These are phyloP conservation scores for Leptatherina wallacei DNA, from an alignment of 2,797 vertebrate species.

Conservation along the genomic window DNA sequence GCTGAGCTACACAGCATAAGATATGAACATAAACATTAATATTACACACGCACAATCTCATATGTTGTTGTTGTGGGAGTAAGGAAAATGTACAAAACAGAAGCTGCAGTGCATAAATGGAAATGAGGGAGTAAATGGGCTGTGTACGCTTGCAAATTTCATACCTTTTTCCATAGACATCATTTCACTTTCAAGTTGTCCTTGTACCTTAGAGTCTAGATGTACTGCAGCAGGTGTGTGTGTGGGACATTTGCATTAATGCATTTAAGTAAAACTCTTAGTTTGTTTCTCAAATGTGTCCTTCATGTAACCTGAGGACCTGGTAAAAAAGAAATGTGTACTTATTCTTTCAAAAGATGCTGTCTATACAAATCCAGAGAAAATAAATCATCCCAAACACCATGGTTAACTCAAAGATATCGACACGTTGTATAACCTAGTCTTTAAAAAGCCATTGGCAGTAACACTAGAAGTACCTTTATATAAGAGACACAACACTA, in stretches of 20 bases:
- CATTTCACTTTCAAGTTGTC: conserved; percentile 6
- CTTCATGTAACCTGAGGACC: neutral
- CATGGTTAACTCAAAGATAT: neutral
- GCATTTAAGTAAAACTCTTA: neutral
- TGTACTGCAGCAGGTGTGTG: conserved; percentile 20
- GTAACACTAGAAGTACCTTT: conserved; percentile 36
- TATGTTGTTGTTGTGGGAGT: conserved; percentile 37
- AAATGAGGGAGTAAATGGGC: conserved; percentile 35
- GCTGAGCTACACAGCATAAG: neutral
- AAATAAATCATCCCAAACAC: neutral
- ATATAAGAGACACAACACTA: conserved; percentile 27
- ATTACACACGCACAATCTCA: conserved; percentile 1
- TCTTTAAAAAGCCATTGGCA: conserved; percentile 22
- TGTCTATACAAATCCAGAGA: neutral
- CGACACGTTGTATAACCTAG: conserved; percentile 11
- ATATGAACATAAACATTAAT: neutral
- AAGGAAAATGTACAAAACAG: conserved; percentile 33
- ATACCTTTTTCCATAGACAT: conserved; percentile 6
- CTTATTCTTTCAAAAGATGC: neutral
- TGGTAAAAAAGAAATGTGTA: neutral
- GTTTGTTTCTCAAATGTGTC: conserved; percentile 48
- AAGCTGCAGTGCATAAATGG: conserved; percentile 18
- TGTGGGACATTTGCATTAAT: conserved; percentile 15
- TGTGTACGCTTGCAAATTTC: neutral
- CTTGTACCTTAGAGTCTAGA: neutral